Base-by-base conservation (phyloP, 2,113 vertebrate species). In the Ptilonorhynchus violaceus region DNA sequence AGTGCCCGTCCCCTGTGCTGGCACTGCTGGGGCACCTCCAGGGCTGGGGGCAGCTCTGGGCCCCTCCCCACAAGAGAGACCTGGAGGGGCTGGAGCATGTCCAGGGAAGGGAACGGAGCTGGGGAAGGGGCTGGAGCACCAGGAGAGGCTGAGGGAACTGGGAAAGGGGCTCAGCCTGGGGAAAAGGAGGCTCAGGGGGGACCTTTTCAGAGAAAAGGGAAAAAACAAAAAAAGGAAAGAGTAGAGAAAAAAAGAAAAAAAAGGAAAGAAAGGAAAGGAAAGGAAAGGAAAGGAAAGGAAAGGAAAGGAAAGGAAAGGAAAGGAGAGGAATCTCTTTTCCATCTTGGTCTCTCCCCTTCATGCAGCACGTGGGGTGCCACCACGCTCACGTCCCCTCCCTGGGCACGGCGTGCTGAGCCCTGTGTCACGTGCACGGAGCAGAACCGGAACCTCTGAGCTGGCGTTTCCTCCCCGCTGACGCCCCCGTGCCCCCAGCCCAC, bases 361-460 rank as follows among this genome's bases (percentile, higher is more conserved):
- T 1, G 27, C 2, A 56, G 41, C 4, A 6, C 20, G 3, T 1
- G 42, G 2, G 17, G 20, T 23, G 37, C 21, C 15, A 47, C 11
- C 25, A 7, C 0, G n/a, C 23, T 9, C 2, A 4, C 0, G 13
- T 42, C 39, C 21, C 52, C 72, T 47, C n/a, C 30, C 47, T 58
- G 10, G 7, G 47, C 50, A 10, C 35, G 1, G 4, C 42, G 12
- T 1, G 39, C 81, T 6, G 55, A 53, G 58, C 15, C 27, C 72
- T 4, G 35, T 10, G 59, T 35, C 30, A 41, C 4, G 20, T 8
- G 55, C 31, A 3, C 19, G n/a, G 15, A 66, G 55, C 62, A 69
- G 62, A 30, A 19, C 2, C 1, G 25, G 76, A 69, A 13, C 5
- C 3, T 9, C 17, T 42, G 78, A 84, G 92, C 46, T 49, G 88